A percentile compares a stretch with the other conserved stretches of the same genome.
Evolutionary conservation across 2,797 vertebrate species (phyloP).

Genomic region (Liasis olivaceus): DNA sequence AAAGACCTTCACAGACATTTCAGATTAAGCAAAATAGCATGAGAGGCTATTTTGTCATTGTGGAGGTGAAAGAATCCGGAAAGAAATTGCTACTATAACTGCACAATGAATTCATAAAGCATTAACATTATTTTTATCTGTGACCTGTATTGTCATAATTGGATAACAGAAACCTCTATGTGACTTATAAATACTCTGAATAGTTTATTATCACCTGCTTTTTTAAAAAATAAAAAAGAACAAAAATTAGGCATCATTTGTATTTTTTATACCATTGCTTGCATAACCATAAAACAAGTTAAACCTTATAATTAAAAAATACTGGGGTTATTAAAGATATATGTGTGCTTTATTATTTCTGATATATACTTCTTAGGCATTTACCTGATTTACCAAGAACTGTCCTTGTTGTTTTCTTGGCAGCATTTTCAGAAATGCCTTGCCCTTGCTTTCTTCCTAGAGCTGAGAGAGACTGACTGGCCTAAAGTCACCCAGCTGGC

Average conservation of each 20-base stretch:
- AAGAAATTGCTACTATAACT: background rate
- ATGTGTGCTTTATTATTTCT: background rate
- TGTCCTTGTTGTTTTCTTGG: background rate
- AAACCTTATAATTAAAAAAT: background rate
- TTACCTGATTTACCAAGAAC: background rate
- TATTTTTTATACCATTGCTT: background rate
- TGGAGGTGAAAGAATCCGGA: background rate
- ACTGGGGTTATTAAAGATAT: background rate
- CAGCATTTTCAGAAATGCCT: background rate
- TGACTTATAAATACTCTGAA: background rate
- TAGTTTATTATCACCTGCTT: background rate
- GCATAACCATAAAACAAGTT: background rate
- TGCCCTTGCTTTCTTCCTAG: background rate
- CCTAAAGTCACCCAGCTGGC: background rate
- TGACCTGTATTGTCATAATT: background rate
- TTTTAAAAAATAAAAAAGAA: background rate
- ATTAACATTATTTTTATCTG: background rate
- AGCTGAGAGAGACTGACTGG: background rate
- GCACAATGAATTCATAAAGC: background rate
- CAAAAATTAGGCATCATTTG: background rate
- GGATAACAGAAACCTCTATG: background rate
- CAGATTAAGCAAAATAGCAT: background rate
- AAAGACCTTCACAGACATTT: background rate
- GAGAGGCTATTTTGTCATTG: background rate
- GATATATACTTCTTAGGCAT: background rate